Evolutionary conservation across 2,113 vertebrate species (phyloP), one percentile per base, ranked within the genome.

Genomic region (Tupaia chinensis): DNA sequence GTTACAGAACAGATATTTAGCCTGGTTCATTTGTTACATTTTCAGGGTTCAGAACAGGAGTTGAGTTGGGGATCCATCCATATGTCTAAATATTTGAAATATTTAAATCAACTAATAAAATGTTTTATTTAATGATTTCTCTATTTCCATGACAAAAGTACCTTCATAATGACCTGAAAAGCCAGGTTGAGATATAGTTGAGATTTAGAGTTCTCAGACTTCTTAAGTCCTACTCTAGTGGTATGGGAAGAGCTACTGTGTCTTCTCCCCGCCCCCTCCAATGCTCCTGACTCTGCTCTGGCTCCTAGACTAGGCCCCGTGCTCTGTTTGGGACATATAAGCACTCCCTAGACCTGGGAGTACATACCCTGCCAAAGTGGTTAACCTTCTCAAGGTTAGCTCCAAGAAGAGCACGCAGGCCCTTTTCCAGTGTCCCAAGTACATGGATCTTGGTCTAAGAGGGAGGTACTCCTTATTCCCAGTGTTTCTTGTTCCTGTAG

Each of bases 61-160:
- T 65, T 95, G 9, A 73, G 16, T 34, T 88, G 10, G 22, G 58
- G 17, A 83, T 87, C 44, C 14, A 20, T 14, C 22, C 29, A 27
- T 72, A 56, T 29, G 9, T n/a, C 58, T 81, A 89, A 85, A n/a
- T 86, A 94, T 60, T 80, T 95, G 13, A 95, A 89, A 70, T 81
- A 29, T 91, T 66, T 70, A 27, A 81, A 89, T 60, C n/a, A 85
- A 66, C 15, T 9, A 54, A 86, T 79, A 74, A 32, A 53, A 58
- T 29, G 14, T 53, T 69, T 29, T 69, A 86, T 29, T 44, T 29
- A 82, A 56, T 80, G 22, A 32, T 68, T 11, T 89, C 56, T 76
- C 53, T 95, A 27, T 44, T 95, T 68, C 9, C 13, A 77, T 22
- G 65, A 89, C 23, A 68, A 65, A 58, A n/a, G 17, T 81, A 58